These are phyloP conservation scores for Corythornis cristatus DNA, from an alignment of 2,113 vertebrate species.

Conservation along the genomic window DNA sequence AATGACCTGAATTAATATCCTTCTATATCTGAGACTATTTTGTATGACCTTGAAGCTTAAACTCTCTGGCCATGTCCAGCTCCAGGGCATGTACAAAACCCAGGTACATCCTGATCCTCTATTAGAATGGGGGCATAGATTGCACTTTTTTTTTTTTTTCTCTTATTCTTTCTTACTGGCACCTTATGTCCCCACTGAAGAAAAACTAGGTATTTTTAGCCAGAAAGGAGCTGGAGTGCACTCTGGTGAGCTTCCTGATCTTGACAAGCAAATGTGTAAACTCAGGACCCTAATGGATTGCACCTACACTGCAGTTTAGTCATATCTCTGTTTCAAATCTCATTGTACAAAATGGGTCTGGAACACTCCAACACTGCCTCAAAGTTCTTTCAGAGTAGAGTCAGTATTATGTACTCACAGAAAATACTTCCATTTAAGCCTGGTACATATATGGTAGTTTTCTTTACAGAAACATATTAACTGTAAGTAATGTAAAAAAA, in stretches of 20 bases:
- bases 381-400: not conserved
- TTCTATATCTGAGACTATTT: not conserved
- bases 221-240: not conserved
- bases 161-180: not conserved
- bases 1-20: not conserved
- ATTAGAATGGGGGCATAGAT: not conserved
- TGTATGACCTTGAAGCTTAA: not conserved
- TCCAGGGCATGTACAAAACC: not conserved
- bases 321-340: not conserved
- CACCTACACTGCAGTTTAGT: not conserved
- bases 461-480: constrained; percentile 13
- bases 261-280: not conserved
- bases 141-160: not conserved
- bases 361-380: not conserved
- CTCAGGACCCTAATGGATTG: not conserved
- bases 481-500: not conserved
- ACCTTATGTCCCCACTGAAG: not conserved
- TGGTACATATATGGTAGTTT: not conserved
- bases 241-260: not conserved
- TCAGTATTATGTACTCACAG: not conserved
- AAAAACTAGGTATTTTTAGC: not conserved
- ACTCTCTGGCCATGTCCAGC: not conserved
- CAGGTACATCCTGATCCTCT: not conserved
- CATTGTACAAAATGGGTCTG: not conserved
- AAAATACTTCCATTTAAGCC: not conserved